Evolutionary conservation across 1,140 invertebrate species (phyloP).

Genomic region (Glossosoma conforme): DNA sequence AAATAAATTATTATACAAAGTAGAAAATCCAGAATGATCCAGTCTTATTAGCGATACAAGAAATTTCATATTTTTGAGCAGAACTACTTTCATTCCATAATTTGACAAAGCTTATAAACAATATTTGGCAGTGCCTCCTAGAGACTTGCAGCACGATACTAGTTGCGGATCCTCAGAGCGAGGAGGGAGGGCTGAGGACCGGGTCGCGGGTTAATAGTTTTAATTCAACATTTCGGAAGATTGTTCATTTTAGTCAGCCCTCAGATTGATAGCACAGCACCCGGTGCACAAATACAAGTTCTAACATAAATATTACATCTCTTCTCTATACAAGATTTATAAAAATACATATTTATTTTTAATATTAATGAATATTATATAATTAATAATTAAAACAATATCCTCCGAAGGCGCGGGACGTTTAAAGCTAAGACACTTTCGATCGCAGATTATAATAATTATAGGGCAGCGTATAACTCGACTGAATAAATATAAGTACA

Average conservation of each 20-base stretch:
- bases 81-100: constrained; percentile 8
- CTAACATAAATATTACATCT: constrained; percentile 32
- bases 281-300: constrained; percentile 24
- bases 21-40: constrained; percentile 15
- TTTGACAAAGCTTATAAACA: constrained; percentile 20
- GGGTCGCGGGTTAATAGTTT: constrained; percentile 18
- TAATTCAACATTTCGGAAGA: constrained; percentile 26
- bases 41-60: constrained; percentile 17
- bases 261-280: constrained; percentile 26
- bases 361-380: constrained; percentile 25
- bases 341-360: constrained; percentile 30
- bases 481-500: constrained; percentile 3
- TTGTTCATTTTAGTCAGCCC: constrained; percentile 16
- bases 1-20: constrained; percentile 25
- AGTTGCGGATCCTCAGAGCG: constrained; percentile 7
- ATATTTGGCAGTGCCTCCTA: constrained; percentile 19
- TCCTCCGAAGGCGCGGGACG: constrained; percentile 28
- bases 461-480: constrained; percentile 8
- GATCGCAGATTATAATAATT: constrained; percentile 8
- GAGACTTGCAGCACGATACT: constrained; percentile 20
- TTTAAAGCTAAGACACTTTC: constrained; percentile 29
- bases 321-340: constrained; percentile 27
- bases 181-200: constrained; percentile 22
- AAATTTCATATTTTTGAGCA: constrained; percentile 18
- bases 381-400: constrained; percentile 24